Percentiles rank a stretch among this genome's conserved stretches.
Evolutionary conservation across 2,888 invertebrate species (phyloP).

Genomic region (Rhingia rostrata): DNA sequence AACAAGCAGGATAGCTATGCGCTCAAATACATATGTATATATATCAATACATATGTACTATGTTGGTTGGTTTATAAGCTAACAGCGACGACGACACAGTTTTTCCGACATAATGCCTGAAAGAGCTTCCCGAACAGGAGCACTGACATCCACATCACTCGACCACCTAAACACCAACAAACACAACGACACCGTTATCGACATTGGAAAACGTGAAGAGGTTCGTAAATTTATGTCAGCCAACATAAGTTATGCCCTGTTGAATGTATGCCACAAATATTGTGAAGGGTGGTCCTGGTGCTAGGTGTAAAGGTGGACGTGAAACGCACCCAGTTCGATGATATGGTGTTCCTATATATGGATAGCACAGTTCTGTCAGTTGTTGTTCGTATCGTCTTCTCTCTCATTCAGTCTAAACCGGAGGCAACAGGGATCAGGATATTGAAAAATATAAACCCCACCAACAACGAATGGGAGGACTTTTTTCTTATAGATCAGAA

Average conservation of each 20-base stretch:
- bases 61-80: conserved; percentile 12
- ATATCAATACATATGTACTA: too few species aligned
- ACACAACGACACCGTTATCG: conserved; percentile 24
- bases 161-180: conserved; percentile 27
- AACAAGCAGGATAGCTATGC: conserved; percentile 46
- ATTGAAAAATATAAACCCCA: conserved; percentile 55
- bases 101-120: conserved; percentile 47
- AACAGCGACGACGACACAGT: conserved; percentile 38
- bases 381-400: conserved; percentile 27
- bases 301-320: background rate
- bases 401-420: conserved; percentile 46
- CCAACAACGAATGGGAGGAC: background rate
- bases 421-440: conserved; percentile 58
- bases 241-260: conserved; percentile 60
- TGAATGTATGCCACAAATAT: conserved; percentile 61
- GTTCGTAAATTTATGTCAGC: conserved; percentile 52
- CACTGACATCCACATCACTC: background rate
- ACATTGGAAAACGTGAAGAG: conserved; percentile 57
- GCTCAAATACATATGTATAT: background rate
- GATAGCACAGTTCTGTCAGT: conserved; percentile 1
- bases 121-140: conserved; percentile 26
- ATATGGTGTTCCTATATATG: conserved; percentile 4
- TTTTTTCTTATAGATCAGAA: background rate
- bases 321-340: background rate
- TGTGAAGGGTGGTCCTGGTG: conserved; percentile 14